A percentile compares a stretch with the other conserved stretches of the same genome.
These are phyloP conservation scores for Scylla paramamosain DNA, from an alignment of 1,140 invertebrate species.

Conservation along the genomic window DNA sequence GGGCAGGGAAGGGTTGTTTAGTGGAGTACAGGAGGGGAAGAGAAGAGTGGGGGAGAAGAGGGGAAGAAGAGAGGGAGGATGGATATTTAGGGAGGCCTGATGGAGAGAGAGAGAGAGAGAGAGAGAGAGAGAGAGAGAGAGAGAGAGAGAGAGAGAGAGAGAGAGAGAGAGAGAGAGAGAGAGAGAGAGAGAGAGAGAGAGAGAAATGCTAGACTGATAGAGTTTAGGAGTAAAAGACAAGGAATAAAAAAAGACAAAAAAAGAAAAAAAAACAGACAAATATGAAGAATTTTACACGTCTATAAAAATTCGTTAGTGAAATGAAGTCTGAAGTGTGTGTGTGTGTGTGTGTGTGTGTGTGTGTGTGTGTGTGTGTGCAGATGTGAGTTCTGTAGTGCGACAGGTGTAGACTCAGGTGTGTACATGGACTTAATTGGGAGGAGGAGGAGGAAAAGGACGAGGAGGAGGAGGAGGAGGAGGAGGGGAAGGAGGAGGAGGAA, in stretches of 20 bases:
- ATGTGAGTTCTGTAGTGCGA: not conserved
- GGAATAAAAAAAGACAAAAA: not conserved
- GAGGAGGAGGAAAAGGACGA: not conserved
- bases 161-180: no score
- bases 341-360: no score
- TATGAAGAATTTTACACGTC: not conserved
- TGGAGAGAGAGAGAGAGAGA: not conserved
- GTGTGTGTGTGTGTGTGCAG: not conserved
- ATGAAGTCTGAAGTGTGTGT: no score
- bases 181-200: constrained; percentile 25
- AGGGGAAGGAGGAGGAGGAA: not conserved
- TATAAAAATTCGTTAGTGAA: no score
- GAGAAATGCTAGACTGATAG: not conserved
- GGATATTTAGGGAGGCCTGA: not conserved
- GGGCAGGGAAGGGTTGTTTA: no score
- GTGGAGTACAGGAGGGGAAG: not conserved
- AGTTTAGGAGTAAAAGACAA: no score
- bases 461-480: not conserved
- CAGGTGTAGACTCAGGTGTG: not conserved
- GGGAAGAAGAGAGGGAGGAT: not conserved
- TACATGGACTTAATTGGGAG: not conserved
- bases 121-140: not conserved
- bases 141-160: no score
- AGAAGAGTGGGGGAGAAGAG: not conserved
- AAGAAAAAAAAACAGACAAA: not conserved